Conservation (phyloP, 1,140 invertebrate species). For the Drosophila ficusphila region DNA sequence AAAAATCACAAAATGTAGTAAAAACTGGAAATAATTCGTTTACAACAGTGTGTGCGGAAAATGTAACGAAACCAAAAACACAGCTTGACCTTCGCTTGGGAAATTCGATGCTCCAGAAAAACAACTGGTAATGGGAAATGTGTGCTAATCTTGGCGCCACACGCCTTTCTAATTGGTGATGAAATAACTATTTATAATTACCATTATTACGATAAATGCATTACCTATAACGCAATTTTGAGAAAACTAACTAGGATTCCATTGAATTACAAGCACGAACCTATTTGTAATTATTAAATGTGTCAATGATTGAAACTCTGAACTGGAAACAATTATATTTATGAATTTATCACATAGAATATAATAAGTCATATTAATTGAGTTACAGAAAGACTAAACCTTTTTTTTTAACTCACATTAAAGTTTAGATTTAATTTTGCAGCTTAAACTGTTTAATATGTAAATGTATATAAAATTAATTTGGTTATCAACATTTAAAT, state of each 20-base stretch:
- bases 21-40: constrained; percentile 61
- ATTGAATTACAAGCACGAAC: background rate
- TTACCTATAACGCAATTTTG: background rate
- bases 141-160: constrained; percentile 45
- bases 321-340: no score
- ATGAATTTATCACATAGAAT: no score
- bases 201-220: constrained; percentile 18
- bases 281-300: background rate
- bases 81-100: constrained; percentile 70
- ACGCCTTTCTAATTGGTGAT: constrained; percentile 75
- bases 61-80: constrained; percentile 51
- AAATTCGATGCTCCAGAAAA: constrained; percentile 59
- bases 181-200: constrained; percentile 33
- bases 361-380: no score
- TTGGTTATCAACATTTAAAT: no score
- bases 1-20: constrained; percentile 53
- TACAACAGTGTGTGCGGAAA: constrained; percentile 11
- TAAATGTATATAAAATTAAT: no score
- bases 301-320: background rate
- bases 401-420: no score
- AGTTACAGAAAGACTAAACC: no score
- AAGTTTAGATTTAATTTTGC: no score
- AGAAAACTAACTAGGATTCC: background rate
- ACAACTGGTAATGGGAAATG: background rate
- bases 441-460: no score